Evolutionary conservation across 2,888 invertebrate genomes (phyloP), one percentile per base, ranked within the genome.

Genomic region (Mimachlamys varia): DNA sequence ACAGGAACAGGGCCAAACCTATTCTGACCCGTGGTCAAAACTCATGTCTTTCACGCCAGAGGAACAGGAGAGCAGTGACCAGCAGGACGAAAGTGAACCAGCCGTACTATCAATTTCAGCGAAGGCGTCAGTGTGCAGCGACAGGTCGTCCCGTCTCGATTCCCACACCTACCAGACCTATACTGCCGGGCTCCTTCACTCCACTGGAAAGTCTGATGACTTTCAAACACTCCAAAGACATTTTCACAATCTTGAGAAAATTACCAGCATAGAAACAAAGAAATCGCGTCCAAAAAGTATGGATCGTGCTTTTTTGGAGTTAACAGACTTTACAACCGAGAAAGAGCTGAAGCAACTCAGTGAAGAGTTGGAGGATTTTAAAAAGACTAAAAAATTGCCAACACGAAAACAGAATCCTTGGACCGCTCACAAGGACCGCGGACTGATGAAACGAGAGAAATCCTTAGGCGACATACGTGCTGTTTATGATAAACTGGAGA

Each of bases 181-280:
- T 89, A 95, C 96, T 33, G 96, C 96, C n/a, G 96, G 96, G 0
- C 92, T 98, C 94, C 97, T 98, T 91, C 96, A 97, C 91, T 97
- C 98, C 3, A 97, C 98, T 93, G 97, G 97, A 89, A 98, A 98
- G 96, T 98, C 98, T 0, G 98, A 98, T 91, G 97, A 98, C 92
- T 99, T 99, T 96, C 97, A 98, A 89, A 98, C 98, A 94, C 97
- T 99, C 0, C 98, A 98, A 95, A 98, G 98, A 90, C 98, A 99
- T 96, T 99, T 99, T 96, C 97, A 98, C 55, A 98, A 98, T 93
- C 97, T 99, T 92, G 99, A 99, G 96, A 97, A 98, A 94, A 98
- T 99, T 89, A 98, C 98, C 0, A 98, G 98, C 95, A 94, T 96
- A 38, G 95, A 95, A 91, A 27, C 76, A 22, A 62, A 55, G 17